These are phyloP conservation scores for Brachyptera risi DNA, from an alignment of 2,888 invertebrate species.

Conservation along the genomic window DNA sequence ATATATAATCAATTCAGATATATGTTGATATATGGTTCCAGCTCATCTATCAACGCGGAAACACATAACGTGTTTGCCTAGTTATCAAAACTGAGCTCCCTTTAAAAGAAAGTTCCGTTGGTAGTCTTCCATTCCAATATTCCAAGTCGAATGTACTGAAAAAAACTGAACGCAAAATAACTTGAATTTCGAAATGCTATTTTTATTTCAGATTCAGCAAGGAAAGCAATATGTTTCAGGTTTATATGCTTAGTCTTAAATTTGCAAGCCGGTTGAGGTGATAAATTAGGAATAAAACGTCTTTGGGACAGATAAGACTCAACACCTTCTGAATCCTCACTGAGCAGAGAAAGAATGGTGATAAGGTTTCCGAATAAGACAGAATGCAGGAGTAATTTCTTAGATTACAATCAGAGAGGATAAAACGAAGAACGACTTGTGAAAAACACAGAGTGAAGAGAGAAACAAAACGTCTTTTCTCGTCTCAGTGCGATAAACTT, in stretches of 20 bases:
- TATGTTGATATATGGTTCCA: no score
- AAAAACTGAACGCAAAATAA: slow-evolving; percentile 3
- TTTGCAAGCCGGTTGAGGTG: neutral
- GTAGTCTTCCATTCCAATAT: no score
- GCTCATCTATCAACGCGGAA: no score
- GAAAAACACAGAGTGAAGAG: neutral
- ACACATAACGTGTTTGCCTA: no score
- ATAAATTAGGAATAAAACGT: neutral
- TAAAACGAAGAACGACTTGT: neutral
- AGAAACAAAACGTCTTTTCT: no score
- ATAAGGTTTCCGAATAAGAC: neutral
- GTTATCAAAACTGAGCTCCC: no score
- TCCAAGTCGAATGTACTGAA: no score
- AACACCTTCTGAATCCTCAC: neutral
- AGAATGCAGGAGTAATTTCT: neutral
- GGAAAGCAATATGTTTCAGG: neutral
- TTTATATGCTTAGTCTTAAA: neutral
- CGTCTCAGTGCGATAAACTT: no score
- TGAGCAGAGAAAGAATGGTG: neutral
- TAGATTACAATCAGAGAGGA: no score
- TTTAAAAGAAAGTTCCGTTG: no score
- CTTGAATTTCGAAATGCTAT: neutral
- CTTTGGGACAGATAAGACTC: neutral
- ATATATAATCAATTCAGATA: no score
- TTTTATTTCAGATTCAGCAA: neutral